phyloP scores from a whole-genome alignment of 2,888 invertebrate species.

The Drosophila flavopinicola region DNA sequence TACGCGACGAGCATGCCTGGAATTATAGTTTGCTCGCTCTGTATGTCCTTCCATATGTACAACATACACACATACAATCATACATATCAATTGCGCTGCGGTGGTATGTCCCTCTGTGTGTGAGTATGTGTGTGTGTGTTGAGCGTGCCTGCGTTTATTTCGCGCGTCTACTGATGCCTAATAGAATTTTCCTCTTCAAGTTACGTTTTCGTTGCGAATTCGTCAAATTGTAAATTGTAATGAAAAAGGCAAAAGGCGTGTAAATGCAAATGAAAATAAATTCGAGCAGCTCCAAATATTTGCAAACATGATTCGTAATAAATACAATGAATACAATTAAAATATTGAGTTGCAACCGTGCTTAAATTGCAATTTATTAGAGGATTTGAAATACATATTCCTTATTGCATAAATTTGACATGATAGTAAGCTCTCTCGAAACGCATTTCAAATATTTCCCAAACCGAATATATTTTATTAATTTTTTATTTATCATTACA shows the following conservation, averaged over 20 bases:
- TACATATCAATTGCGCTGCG: constrained; percentile 55
- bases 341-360: too few species aligned
- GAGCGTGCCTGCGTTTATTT: constrained; percentile 28
- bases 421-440: too few species aligned
- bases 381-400: too few species aligned
- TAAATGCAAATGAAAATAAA: not conserved
- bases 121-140: not conserved
- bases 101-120: not conserved
- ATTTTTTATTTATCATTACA: too few species aligned
- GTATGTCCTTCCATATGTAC: constrained; percentile 8
- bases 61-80: constrained; percentile 31
- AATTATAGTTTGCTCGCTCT: constrained; percentile 32
- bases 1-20: constrained; percentile 20
- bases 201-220: constrained; percentile 9
- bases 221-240: constrained; percentile 9
- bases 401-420: too few species aligned
- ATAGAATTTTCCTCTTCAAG: constrained; percentile 19
- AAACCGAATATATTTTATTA: too few species aligned
- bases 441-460: too few species aligned
- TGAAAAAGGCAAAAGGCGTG: not conserved
- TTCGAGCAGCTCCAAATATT: not conserved
- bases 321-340: too few species aligned
- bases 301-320: too few species aligned
- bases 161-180: constrained; percentile 8
- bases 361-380: too few species aligned